A percentile compares a stretch with the other conserved stretches of the same genome.
Evolutionary conservation across 2,113 vertebrate species (phyloP).

Genomic region (Sturnira hondurensis): DNA sequence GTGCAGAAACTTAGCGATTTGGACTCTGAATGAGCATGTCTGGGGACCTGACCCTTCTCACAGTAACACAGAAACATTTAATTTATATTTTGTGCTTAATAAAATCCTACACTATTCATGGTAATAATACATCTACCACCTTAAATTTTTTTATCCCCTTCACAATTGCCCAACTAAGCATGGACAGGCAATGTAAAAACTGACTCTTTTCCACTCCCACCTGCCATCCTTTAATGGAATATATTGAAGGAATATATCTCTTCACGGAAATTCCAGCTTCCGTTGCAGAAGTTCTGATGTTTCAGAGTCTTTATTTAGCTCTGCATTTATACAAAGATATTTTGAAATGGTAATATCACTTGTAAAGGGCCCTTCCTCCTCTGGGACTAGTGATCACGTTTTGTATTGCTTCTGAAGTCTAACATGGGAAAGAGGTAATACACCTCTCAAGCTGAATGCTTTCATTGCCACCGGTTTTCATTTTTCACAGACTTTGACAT

Average conservation of each 20-base stretch:
- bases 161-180: constrained; percentile 40
- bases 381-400: constrained; percentile 56
- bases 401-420: constrained; percentile 56
- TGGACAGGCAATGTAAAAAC: neutral
- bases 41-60: neutral
- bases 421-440: constrained; percentile 25
- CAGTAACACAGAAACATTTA: neutral
- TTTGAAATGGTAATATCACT: constrained; percentile 59
- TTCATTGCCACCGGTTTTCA: constrained; percentile 58
- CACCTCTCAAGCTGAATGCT: constrained; percentile 54
- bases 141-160: neutral
- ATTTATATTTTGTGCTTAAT: constrained; percentile 33
- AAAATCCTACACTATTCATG: neutral
- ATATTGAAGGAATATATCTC: neutral
- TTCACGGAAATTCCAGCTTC: neutral
- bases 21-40: neutral
- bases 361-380: neutral
- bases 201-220: neutral
- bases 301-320: constrained; percentile 54
- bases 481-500: constrained; percentile 62
- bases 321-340: constrained; percentile 47
- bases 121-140: neutral
- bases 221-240: neutral
- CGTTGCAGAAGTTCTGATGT: constrained; percentile 27
- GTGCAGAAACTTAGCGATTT: neutral